Conservation (phyloP, 2,888 invertebrate species). For the Hirtodrosophila trivittata region DNA sequence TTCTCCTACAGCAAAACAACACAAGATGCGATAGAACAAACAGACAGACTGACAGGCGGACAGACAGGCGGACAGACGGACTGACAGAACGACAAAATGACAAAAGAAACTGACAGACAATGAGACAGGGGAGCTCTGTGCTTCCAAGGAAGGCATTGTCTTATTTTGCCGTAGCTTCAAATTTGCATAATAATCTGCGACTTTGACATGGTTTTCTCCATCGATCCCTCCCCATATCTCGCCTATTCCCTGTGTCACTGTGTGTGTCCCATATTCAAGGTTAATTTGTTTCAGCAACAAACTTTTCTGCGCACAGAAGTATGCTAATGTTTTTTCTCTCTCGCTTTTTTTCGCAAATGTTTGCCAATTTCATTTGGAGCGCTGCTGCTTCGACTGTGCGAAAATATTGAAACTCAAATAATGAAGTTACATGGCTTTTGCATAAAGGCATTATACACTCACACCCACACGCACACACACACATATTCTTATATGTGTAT, state of each 20-base stretch:
- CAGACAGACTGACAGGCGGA: slow-evolving; percentile 11
- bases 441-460: slow-evolving; percentile 45
- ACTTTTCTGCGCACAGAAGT: slow-evolving; percentile 60
- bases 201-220: slow-evolving; percentile 22
- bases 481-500: neutral
- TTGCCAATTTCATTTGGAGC: slow-evolving; percentile 42
- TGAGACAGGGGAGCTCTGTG: slow-evolving; percentile 11
- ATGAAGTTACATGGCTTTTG: slow-evolving; percentile 63
- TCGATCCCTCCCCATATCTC: neutral
- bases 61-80: too few species aligned
- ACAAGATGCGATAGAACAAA: slow-evolving; percentile 12
- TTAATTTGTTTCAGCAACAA: slow-evolving; percentile 70
- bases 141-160: slow-evolving; percentile 50
- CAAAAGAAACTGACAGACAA: slow-evolving; percentile 6
- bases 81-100: too few species aligned
- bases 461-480: slow-evolving; percentile 11
- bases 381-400: slow-evolving; percentile 26
- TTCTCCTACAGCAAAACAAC: slow-evolving; percentile 28
- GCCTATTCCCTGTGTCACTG: neutral
- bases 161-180: slow-evolving; percentile 36
- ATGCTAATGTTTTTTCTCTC: slow-evolving; percentile 69
- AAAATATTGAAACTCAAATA: slow-evolving; percentile 61
- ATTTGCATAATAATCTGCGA: slow-evolving; percentile 72
- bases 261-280: slow-evolving; percentile 57
- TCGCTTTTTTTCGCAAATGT: slow-evolving; percentile 13